Evolutionary conservation across 2,113 vertebrate species (phyloP), one percentile per base, ranked within the genome.

Genomic region (Himantopus leucocephalus): DNA sequence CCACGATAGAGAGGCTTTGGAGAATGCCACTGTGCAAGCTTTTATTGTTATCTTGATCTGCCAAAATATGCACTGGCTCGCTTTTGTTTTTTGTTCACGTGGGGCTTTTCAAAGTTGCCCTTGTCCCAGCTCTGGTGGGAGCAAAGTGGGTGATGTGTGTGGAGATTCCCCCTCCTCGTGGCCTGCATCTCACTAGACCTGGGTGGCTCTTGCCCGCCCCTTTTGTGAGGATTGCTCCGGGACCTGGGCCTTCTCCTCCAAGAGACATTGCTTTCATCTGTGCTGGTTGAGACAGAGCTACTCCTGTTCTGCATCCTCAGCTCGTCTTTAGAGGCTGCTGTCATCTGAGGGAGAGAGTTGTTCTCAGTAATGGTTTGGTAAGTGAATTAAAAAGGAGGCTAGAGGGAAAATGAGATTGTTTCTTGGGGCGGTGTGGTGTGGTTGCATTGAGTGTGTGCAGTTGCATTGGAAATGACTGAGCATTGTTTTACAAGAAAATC

Each of bases 131-230:
- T 1, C 37, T 37, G 59, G 43, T 58, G 45, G 41, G 45, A 81
- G 68, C 0, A 0, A 26, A 70, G 60, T 62, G 85, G 56, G 6
- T 27, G 67, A 7, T 80, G 55, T 22, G 30, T 59, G 53, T n/a
- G 12, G 64, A 6, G 2, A 29, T 53, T 60, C 43, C 76, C 34
- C 1, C 0, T 37, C 62, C 43, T 22, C 10, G 3, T 5, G 39
- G n/a, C 20, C 58, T 59, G 29, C 0, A 3, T 52, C 63, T 77
- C 0, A 29, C 47, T 43, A 53, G 71, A 15, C 53, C 37, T 76
- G 63, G 16, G 5, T 77, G 37, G 45, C n/a, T 80, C n/a, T 5
- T 8, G 45, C 21, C 15, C 0, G 0, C 37, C 6, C 22, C 0
- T 1, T 16, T n/a, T 15, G 13, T 35, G 82, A 82, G n/a, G 32